Base-by-base conservation (phyloP, 2,888 invertebrate genomes). In the Nomada ferruginata region DNA sequence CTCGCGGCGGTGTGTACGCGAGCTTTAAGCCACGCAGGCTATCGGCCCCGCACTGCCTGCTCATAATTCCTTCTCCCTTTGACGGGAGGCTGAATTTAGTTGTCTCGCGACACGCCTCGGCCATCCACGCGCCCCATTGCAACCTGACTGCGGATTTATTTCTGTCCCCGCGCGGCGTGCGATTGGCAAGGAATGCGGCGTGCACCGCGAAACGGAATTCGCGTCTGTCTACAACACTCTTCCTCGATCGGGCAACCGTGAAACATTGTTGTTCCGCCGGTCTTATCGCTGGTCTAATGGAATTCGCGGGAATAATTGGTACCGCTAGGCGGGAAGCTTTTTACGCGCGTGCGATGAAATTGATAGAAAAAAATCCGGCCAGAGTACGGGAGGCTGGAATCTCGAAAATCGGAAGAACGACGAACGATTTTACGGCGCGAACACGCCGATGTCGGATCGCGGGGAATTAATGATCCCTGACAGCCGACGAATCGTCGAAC, bases 401-500 rank as follows among this genome's bases (percentile, higher is more conserved):
- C 47, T 20, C n/a, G 61, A 70, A 82, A 75, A 78, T 78, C 20
- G 36, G 44, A 47, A 29, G 50, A 64, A 36, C 44, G 15, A 26
- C 29, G 50, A 64, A 36, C 26, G 15, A 26, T 79, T 84, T 75
- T 71, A 60, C 59, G 57, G 59, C 18, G 36, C 11, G 23, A 26
- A 18, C 44, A 20, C 47, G 50, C 20, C 15, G 2, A 2, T 11
- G 26, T 20, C n/a, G 61, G 66, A 82, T 85, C 44, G 55, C 85
- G 23, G n/a, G 71, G 71, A 85, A 70, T 85, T 85, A 85, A 85
- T 69, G 79, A 82, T 73, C 85, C 85, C 71, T 79, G 79, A 82
- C 78, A 64, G 1, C 26, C 36, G 10, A 53, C 15, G 63, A 26
- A 23, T 47, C 23, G 18, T 18, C 29, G 26, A 52, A 74, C 65